These are phyloP conservation scores for Belgica antarctica DNA, from an alignment of 2,888 invertebrate species.

Conservation along the genomic window DNA sequence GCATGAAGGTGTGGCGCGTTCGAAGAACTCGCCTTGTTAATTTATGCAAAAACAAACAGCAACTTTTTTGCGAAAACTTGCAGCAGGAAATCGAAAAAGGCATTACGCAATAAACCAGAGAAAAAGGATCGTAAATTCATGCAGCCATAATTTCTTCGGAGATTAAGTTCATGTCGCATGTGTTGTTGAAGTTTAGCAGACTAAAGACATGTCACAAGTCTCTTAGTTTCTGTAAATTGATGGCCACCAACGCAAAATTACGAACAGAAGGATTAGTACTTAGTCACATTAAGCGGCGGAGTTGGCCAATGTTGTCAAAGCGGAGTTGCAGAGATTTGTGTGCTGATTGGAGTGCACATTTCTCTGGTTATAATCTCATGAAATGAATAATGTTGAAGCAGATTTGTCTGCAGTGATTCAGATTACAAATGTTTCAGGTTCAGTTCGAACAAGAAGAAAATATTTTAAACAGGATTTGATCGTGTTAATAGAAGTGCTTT, in stretches of 20 bases:
- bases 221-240: not conserved
- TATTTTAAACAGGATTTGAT: no score
- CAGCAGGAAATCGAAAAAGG: constrained; percentile 1
- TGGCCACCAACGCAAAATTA: constrained; percentile 3
- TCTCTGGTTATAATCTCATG: no score
- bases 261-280: constrained; percentile 7
- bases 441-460: no score
- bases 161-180: not conserved
- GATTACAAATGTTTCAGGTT: no score
- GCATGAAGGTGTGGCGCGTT: not conserved
- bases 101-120: not conserved
- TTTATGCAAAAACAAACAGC: not conserved
- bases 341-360: no score
- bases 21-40: not conserved
- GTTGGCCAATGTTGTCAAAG: no score
- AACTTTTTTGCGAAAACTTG: not conserved
- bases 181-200: not conserved
- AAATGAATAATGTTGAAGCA: no score
- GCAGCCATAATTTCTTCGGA: not conserved
- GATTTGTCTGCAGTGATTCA: no score
- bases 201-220: not conserved
- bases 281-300: no score
- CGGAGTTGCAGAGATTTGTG: no score
- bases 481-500: no score
- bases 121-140: not conserved